Evolutionary conservation across 2,113 vertebrate species (phyloP).

Genomic region (Ailuropoda melanoleuca): DNA sequence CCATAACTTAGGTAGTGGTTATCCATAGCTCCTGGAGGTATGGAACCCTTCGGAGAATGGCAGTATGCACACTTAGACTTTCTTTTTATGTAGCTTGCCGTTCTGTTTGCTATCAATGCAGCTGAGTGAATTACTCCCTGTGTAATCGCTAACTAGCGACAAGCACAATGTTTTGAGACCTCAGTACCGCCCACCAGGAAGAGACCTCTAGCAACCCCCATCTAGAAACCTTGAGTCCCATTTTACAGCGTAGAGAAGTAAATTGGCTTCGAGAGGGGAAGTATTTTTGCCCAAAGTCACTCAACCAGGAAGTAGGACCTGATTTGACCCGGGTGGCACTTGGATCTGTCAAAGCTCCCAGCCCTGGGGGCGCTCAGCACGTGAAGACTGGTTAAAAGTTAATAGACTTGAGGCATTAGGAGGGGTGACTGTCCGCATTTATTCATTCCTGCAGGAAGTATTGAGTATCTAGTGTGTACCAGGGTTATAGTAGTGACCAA

Average conservation of each 20-base stretch:
- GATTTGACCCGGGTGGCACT: background rate
- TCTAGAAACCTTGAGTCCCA: background rate
- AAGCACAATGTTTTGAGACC: background rate
- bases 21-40: background rate
- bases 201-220: background rate
- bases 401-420: background rate
- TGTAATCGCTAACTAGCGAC: background rate
- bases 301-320: background rate
- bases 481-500: background rate
- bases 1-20: background rate
- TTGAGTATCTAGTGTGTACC: background rate
- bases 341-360: background rate
- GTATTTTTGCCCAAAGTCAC: conserved; percentile 1
- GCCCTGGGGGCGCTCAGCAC: background rate
- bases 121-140: background rate
- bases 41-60: background rate
- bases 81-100: background rate
- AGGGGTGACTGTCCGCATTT: background rate
- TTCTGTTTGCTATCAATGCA: background rate
- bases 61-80: background rate
- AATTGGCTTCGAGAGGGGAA: background rate
- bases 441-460: background rate
- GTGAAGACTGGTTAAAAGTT: background rate
- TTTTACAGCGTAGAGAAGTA: background rate
- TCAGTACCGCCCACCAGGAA: background rate